Evolutionary conservation across 2,797 vertebrate species (phyloP), one percentile per base, ranked within the genome.

Genomic region (Lagocephalus sceleratus): DNA sequence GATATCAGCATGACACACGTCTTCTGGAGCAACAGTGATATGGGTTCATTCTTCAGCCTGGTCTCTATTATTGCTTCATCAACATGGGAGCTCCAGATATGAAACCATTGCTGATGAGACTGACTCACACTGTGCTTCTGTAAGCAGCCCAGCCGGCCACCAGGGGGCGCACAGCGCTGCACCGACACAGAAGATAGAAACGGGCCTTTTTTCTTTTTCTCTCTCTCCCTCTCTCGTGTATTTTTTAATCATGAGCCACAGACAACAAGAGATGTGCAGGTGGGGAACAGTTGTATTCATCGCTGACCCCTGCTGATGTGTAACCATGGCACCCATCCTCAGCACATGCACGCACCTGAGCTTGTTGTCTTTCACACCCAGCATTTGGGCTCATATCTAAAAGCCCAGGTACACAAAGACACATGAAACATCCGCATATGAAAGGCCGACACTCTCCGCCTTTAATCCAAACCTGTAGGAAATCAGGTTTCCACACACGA

Each of bases 151-250:
- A 0, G 0, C 16, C 2, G n/a, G 12, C 74, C 76, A 74, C 50
- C 61, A 79, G 81, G 51, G 73, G 77, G 73, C 40, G 78, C 47
- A 66, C 1, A 6, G 46, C 42, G 29, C 56, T 66, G 11, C 11
- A 22, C 11, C 1, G 40, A 3, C 12, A 39, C 7, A 56, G 32
- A 26, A 6, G 4, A 19, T 10, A 14, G 20, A 14, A 25, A 5
- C 10, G 1, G 6, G 5, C 20, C 17, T 41, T n/a, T 6, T 17
- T 29, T 23, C 20, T 22, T n/a, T 51, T 21, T 20, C 4, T 17
- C 6, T 46, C 6, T 48, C 1, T 43, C 3, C 19, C 10, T 46
- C 5, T 20, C 54, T 15, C 39, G 16, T 42, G 14, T 45, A 20
- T 2, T 43, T 20, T 46, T 1, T 16, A 3, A n/a, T n/a, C n/a